Evolutionary conservation across 2,888 invertebrate genomes (phyloP), one percentile per base, ranked within the genome.

Genomic region (Anoplius nigerrimus): DNA sequence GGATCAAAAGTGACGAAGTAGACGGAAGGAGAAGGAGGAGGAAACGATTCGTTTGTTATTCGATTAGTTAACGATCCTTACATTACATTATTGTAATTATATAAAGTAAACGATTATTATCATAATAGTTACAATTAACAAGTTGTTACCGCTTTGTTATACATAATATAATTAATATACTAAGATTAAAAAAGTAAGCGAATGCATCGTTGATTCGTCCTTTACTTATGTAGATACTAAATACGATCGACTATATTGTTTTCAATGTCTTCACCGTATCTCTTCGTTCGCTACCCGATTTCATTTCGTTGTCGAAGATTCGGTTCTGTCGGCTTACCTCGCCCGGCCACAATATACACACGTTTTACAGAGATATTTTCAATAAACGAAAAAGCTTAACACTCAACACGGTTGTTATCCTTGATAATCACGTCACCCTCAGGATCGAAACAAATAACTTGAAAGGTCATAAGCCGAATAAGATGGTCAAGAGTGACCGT

Each of bases 131-230:
- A 87, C 86, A 85, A 87, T 87, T 86, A 87, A 87, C 87, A 87
- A 87, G 86, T 87, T 87, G 87, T 87, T 87, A 87, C 86, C 86
- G 87, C 87, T 87, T 87, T 87, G 87, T 87, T 87, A 87, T 87
- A 87, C 87, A 87, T 87, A 83, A 87, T 87, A 86, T 87, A 87
- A 87, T 87, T 87, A 87, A 86, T 86, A 86, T 86, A 86, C 79
- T 86, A 87, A 86, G 82, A 87, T 86, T 86, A 85, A 85, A 85
- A 76, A 79, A 81, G 76, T 81, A 83, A 84, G 82, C 82, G 83
- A 84, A 79, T 84, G 81, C 84, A 84, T 86, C 84, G 83, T 87
- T 87, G 82, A 87, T 87, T 86, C 82, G 85, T 84, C 81, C 82
- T 86, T 85, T 82, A 85, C 84, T 86, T 84, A 86, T 70, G 77